A percentile compares a stretch with the other conserved stretches of the same genome.
phyloP scores from a whole-genome alignment of 2,113 vertebrate species.

The Caracal caracal region DNA sequence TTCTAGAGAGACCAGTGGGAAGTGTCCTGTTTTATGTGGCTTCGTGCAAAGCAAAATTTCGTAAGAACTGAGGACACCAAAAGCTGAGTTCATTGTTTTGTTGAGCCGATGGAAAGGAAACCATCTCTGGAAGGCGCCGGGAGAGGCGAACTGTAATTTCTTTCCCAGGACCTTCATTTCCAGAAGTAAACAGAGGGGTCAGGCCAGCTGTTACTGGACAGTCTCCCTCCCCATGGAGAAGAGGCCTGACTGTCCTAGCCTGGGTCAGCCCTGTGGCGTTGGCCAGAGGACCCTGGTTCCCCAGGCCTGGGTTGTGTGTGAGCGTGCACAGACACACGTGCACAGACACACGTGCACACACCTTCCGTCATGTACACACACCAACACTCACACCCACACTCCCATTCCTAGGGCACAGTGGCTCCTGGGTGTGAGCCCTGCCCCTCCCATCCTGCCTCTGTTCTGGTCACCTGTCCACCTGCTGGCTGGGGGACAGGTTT shows the following conservation, averaged over 20 bases:
- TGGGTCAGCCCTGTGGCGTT: not conserved
- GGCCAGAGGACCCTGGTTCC: not conserved
- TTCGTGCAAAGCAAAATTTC: not conserved
- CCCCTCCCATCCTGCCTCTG: too few relatives aligned
- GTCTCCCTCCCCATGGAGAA: not conserved
- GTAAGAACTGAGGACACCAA: too few relatives aligned
- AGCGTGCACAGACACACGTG: not conserved
- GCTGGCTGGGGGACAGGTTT: not conserved
- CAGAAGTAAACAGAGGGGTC: not conserved
- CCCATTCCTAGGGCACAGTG: not conserved
- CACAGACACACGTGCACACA: not conserved
- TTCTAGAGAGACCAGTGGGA: not conserved
- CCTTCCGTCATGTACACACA: too few relatives aligned
- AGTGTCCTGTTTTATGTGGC: not conserved
- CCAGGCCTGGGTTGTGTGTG: not conserved
- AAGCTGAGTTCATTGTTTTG: not conserved
- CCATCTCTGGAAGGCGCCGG: accelerated
- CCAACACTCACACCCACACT: not conserved
- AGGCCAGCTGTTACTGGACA: accelerated
- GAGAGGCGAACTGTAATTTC: not conserved
- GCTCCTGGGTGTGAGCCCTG: too few relatives aligned
- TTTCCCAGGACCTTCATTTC: not conserved
- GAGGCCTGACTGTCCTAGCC: not conserved
- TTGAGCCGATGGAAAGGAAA: not conserved
- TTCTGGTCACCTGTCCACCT: not conserved